Evolutionary conservation across 2,113 vertebrate species (phyloP).

Genomic region (Uria lomvia): DNA sequence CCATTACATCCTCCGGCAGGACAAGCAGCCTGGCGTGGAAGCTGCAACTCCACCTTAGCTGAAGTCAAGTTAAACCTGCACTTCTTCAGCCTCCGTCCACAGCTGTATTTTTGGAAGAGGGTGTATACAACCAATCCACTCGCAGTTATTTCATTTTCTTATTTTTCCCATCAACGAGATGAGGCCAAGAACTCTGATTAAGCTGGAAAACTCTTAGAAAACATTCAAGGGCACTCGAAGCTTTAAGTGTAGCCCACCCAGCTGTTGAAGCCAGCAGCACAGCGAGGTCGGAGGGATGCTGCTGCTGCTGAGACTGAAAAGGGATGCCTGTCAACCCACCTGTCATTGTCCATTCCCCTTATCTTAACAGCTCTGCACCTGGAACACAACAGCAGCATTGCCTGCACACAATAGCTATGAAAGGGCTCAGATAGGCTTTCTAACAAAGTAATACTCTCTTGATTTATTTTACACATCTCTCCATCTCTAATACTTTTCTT

Average conservation of each 20-base stretch:
- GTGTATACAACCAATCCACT: not conserved
- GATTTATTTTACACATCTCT: not conserved
- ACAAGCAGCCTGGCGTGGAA: not conserved
- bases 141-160: not conserved
- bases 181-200: not conserved
- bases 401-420: not conserved
- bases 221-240: not conserved
- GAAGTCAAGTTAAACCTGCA: not conserved
- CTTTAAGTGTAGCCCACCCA: not conserved
- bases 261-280: not conserved
- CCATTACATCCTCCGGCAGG: not conserved
- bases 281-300: not conserved
- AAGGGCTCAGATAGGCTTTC: not conserved
- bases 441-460: not conserved
- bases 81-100: not conserved
- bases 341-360: not conserved
- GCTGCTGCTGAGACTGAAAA: not conserved
- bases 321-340: not conserved
- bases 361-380: not conserved
- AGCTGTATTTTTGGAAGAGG: not conserved
- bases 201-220: not conserved
- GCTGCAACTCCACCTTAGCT: not conserved
- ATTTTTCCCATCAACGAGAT: not conserved
- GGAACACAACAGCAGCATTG: not conserved
- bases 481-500: not conserved